phyloP scores from a whole-genome alignment of 2,797 vertebrate species.

The Okamejei kenojei region DNA sequence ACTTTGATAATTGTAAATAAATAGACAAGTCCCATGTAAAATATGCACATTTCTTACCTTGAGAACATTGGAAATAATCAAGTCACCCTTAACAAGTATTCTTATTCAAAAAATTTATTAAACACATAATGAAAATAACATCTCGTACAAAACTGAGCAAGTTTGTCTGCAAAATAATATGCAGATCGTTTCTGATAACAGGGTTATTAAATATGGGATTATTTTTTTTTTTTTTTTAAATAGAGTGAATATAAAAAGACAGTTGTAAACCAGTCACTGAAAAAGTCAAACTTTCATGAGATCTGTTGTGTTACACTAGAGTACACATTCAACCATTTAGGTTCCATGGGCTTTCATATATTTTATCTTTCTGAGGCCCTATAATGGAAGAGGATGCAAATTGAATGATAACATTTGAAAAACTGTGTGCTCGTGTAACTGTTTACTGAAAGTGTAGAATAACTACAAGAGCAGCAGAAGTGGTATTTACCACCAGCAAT shows the following conservation, averaged over 20 bases:
- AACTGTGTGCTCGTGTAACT: background rate
- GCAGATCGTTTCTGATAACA: background rate
- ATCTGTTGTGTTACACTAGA: background rate
- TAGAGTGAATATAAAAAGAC: background rate
- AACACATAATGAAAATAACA: constrained; percentile 35
- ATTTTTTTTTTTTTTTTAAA: background rate
- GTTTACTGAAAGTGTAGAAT: background rate
- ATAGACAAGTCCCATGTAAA: background rate
- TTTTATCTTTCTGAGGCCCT: background rate
- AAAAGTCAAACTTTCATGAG: background rate
- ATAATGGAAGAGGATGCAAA: background rate
- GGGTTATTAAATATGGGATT: constrained; percentile 24
- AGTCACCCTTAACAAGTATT: constrained; percentile 18
- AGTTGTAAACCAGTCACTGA: background rate
- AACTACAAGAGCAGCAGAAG: background rate
- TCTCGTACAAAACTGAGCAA: constrained; percentile 29
- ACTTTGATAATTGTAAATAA: background rate
- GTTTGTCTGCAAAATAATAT: constrained; percentile 19
- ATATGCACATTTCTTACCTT: background rate
- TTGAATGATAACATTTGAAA: background rate
- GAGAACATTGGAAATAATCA: background rate
- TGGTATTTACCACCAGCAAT: background rate
- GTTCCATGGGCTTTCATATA: background rate
- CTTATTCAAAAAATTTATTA: constrained; percentile 35
- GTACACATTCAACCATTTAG: constrained; percentile 12